Evolutionary conservation across 1,140 invertebrate species (phyloP).

Genomic region (Harlomillsia oculata): DNA sequence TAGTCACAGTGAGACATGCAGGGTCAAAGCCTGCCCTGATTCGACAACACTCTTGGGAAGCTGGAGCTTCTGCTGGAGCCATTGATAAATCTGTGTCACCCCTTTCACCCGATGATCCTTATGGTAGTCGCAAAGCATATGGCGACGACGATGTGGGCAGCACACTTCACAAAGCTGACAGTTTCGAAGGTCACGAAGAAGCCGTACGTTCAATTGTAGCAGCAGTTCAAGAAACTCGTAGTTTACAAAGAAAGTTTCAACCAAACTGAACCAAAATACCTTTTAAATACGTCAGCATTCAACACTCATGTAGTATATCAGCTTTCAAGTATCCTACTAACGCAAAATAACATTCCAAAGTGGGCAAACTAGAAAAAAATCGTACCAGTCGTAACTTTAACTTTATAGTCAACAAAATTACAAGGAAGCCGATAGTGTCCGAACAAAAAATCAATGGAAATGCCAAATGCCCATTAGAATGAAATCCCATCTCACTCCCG

Average conservation of each 20-base stretch:
- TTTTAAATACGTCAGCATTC: not conserved
- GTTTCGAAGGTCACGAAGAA: constrained; percentile 61
- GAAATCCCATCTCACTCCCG: no score
- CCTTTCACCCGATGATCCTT: constrained; percentile 27
- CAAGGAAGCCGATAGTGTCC: no score
- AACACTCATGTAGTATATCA: not conserved
- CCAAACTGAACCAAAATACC: constrained; percentile 15
- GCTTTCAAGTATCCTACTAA: no score
- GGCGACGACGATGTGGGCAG: constrained; percentile 33
- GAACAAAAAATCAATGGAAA: no score
- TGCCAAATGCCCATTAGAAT: no score
- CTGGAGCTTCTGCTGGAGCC: constrained; percentile 1
- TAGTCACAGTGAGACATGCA: constrained; percentile 31
- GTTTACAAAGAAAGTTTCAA: constrained; percentile 40
- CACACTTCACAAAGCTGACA: constrained; percentile 52
- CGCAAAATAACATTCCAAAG: no score
- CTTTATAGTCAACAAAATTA: no score
- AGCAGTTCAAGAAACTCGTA: constrained; percentile 57
- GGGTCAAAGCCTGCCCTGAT: constrained; percentile 30
- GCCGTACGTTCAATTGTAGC: constrained; percentile 59
- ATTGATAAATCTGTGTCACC: constrained; percentile 12
- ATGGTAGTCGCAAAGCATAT: constrained; percentile 7
- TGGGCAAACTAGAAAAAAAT: no score
- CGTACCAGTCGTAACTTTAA: no score
- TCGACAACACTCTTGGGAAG: constrained; percentile 35